phyloP scores from a whole-genome alignment of 2,113 vertebrate species.

The Raja brachyura region DNA sequence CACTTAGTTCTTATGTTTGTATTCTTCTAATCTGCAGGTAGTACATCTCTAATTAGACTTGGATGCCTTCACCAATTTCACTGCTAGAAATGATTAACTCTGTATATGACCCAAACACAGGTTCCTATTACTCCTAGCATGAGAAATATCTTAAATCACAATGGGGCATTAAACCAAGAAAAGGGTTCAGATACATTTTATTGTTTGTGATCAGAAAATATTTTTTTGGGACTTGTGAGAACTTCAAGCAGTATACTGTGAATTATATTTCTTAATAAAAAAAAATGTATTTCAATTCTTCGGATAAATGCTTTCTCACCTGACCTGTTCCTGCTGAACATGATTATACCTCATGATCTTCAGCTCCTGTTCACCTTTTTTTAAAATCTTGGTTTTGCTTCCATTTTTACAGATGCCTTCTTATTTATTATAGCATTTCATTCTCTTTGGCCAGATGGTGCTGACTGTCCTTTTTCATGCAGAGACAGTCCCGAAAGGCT shows the following conservation, averaged over 20 bases:
- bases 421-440: background rate
- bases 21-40: background rate
- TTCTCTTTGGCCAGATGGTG: constrained; percentile 31
- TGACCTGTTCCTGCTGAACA: background rate
- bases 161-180: background rate
- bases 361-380: constrained; percentile 15
- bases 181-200: background rate
- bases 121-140: background rate
- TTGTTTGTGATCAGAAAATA: background rate
- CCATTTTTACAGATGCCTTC: background rate
- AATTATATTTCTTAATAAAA: constrained; percentile 7
- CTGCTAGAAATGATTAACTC: background rate
- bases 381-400: background rate
- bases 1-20: background rate
- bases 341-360: background rate
- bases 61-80: background rate
- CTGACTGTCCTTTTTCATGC: constrained; percentile 30
- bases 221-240: background rate
- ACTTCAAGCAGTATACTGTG: background rate
- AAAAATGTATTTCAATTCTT: background rate
- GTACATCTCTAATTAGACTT: background rate
- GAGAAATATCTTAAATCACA: background rate
- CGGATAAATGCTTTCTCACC: background rate
- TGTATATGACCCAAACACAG: background rate
- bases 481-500: constrained; percentile 10